These are phyloP conservation scores for Isoperla grammatica DNA, from an alignment of 2,888 invertebrate genomes.

Conservation along the genomic window DNA sequence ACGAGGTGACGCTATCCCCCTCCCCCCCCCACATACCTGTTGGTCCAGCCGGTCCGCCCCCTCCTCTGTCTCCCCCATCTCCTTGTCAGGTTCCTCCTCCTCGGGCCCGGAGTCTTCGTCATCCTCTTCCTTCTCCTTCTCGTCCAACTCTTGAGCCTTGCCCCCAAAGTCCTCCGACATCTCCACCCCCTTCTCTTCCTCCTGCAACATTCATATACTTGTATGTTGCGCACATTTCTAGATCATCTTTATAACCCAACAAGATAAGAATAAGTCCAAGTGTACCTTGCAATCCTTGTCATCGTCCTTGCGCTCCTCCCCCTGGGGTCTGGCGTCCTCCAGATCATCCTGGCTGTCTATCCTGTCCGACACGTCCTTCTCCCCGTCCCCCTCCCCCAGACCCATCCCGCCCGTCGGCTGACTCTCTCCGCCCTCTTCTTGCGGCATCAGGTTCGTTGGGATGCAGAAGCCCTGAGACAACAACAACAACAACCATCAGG, in stretches of 20 bases:
- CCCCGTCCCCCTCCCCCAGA: conserved; percentile 87
- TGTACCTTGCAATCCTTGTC: conserved; percentile 63
- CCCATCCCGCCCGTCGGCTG: conserved; percentile 72
- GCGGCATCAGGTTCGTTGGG: conserved; percentile 76
- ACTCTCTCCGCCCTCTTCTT: conserved; percentile 58
- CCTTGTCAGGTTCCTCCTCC: conserved; percentile 61
- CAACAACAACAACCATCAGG: too few species aligned
- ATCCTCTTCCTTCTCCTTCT: conserved; percentile 55
- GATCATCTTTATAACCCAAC: too few species aligned
- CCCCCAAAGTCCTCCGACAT: conserved; percentile 96
- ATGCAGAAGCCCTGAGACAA: conserved; percentile 77
- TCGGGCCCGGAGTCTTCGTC: conserved; percentile 48
- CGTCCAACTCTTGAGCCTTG: conserved; percentile 72
- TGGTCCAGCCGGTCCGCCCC: conserved; percentile 67
- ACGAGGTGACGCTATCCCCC: too few species aligned
- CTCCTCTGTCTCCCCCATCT: conserved; percentile 92
- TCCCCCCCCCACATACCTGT: conserved; percentile 41
- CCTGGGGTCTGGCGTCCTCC: conserved; percentile 79
- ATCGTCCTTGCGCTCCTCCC: conserved; percentile 62
- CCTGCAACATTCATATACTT: conserved; percentile 45
- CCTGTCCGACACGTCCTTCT: conserved; percentile 91
- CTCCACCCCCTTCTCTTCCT: conserved; percentile 88
- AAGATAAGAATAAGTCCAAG: too few species aligned
- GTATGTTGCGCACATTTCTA: too few species aligned
- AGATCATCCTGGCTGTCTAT: conserved; percentile 90